Conservation (phyloP, 2,113 vertebrate species). For the Bothrops jararaca region DNA sequence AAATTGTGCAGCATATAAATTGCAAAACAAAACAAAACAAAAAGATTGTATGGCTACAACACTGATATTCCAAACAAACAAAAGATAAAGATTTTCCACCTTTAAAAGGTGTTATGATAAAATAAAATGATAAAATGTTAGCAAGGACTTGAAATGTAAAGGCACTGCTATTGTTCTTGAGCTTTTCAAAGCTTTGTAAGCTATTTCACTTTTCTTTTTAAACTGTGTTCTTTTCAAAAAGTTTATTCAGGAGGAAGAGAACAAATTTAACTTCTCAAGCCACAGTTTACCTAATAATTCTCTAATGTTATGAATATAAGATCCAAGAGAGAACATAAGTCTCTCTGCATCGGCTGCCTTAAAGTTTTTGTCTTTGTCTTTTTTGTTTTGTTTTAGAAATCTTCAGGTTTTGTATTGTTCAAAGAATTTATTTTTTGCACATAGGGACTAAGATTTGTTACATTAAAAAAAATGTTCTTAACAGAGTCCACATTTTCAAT, state of each 20-base stretch:
- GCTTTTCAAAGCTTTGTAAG: constrained; percentile 20
- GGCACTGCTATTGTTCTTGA: constrained; percentile 6
- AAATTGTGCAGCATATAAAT: neutral
- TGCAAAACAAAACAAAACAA: neutral
- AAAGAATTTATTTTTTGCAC: constrained; percentile 30
- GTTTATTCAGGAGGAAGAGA: constrained; percentile 2
- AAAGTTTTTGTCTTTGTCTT: neutral
- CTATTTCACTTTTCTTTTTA: constrained; percentile 10
- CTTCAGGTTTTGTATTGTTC: constrained; percentile 28
- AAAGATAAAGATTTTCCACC: constrained; percentile 6
- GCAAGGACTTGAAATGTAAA: constrained; percentile 13
- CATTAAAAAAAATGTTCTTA: neutral
- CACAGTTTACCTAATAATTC: constrained; percentile 34
- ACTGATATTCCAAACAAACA: neutral
- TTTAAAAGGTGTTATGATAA: constrained; percentile 2
- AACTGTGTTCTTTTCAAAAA: constrained; percentile 2
- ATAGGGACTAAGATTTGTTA: constrained; percentile 16
- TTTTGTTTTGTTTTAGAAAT: neutral
- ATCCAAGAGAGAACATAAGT: constrained; percentile 13
- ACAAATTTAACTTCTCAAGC: constrained; percentile 18
- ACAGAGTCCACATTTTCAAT: constrained; percentile 5
- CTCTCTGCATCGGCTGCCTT: neutral
- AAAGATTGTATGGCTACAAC: neutral
- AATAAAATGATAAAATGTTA: constrained; percentile 6
- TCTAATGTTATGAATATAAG: constrained; percentile 17